Percentiles rank a stretch among this genome's conserved stretches.
Evolutionary conservation across 2,797 vertebrate genomes (phyloP).

Genomic region (Naso thynnoides): DNA sequence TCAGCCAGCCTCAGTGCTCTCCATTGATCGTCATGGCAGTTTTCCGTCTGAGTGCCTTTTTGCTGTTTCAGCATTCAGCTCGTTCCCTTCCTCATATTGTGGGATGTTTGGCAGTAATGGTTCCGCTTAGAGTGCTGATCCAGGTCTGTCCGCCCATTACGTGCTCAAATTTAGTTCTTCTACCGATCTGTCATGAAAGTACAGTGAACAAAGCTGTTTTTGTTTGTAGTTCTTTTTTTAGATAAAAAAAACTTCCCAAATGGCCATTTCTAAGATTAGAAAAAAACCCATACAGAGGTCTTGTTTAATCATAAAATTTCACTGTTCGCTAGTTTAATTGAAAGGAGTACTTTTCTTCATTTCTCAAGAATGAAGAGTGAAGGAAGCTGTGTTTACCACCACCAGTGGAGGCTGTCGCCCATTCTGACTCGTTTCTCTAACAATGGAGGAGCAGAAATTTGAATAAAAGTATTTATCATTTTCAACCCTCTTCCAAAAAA

Average conservation of each 20-base stretch:
- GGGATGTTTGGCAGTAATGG: slow-evolving; percentile 39
- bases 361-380: neutral
- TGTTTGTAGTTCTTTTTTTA: neutral
- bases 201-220: neutral
- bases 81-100: slow-evolving; percentile 26
- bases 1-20: slow-evolving; percentile 17
- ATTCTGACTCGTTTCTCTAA: neutral
- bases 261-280: no score
- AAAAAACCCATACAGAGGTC: neutral
- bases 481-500: no score
- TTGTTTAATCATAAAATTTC: neutral
- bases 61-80: slow-evolving; percentile 67
- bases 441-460: neutral
- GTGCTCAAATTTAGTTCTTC: slow-evolving; percentile 7
- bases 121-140: slow-evolving; percentile 58
- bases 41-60: slow-evolving; percentile 29
- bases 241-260: neutral
- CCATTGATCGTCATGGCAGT: slow-evolving; percentile 16
- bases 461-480: neutral
- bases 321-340: neutral
- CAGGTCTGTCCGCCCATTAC: slow-evolving; percentile 6
- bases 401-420: neutral
- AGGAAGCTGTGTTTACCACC: neutral
- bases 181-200: neutral
- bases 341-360: neutral